Base-by-base conservation (phyloP, 2,888 invertebrate genomes). In the Eilema caniola region DNA sequence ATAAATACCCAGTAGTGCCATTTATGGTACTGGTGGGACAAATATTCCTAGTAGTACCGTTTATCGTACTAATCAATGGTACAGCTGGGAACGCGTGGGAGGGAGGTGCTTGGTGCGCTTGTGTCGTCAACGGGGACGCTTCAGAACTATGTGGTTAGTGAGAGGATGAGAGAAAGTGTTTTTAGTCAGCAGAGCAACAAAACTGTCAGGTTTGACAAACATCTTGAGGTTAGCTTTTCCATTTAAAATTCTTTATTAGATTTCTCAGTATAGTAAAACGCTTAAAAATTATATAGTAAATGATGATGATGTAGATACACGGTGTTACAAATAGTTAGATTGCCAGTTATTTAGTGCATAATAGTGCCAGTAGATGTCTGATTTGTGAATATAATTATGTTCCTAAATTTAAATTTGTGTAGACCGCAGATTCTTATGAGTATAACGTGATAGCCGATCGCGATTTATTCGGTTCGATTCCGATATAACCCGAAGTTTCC, bases 101-200 rank as follows among this genome's bases (percentile, higher is more conserved):
- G 24, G 1, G 8, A 16, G 53, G 12, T 37, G 56, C 7, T 33
- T 66, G 69, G 73, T 71, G 79, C 14, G 25, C 60, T 67, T 67
- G 56, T 41, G 28, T 57, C 56, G 60, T 61, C 33, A 23, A 4
- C 12, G 11, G 24, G 37, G 28, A 25, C 37, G 41, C 25, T 59
- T 56, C 25, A 37, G 20, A 16, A 23, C 23, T 33, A 16, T 23
- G 23, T 28, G 28, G 23, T n/a, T 31, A n/a, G 31, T 63, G 16
- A 28, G 53, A 56, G 56, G 12, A 11, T 25, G 25, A 47, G 47
- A 37, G 33, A 62, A 8, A 24, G 62, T 25, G 16, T n/a, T 14
- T 33, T 23, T 23, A 62, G 10, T 10, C 16, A 25, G 16, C 62
- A 14, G 31, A 33, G 23, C 23, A 31, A n/a, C 23, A 12, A 11